Conservation (phyloP, 2,797 vertebrate species). For the Crenuchus spilurus region DNA sequence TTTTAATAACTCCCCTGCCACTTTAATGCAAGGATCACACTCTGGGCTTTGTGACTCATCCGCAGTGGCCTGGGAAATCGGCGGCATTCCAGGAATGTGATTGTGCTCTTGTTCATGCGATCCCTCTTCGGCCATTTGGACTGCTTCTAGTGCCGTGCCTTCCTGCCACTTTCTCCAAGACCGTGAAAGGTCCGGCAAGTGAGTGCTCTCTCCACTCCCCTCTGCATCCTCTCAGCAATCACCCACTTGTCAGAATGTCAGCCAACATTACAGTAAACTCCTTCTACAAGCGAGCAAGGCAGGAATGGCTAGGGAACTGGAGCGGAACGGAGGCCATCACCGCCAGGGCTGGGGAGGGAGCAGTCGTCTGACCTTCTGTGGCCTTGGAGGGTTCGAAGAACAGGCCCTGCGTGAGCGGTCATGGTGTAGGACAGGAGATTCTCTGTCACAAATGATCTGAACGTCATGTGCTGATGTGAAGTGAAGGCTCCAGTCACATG, state of each 20-base stretch:
- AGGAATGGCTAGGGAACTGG: constrained; percentile 68
- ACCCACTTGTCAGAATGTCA: constrained; percentile 76
- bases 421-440: constrained; percentile 45
- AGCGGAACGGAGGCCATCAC: constrained; percentile 66
- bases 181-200: constrained; percentile 70
- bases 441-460: constrained; percentile 56
- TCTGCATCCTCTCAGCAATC: constrained; percentile 66
- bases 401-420: constrained; percentile 35
- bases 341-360: constrained; percentile 59
- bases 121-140: constrained; percentile 7
- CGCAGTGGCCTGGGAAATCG: constrained; percentile 43
- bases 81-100: constrained; percentile 64
- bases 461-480: constrained; percentile 39
- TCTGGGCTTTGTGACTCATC: constrained; percentile 56
- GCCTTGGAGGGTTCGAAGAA: constrained; percentile 43
- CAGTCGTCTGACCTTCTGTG: constrained; percentile 67
- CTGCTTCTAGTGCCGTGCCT: constrained; percentile 62
- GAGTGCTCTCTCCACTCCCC: constrained; percentile 52
- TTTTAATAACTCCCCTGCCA: constrained; percentile 39
- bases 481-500: constrained; percentile 30
- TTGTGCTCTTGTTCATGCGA: constrained; percentile 16
- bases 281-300: constrained; percentile 60
- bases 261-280: constrained; percentile 71
- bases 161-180: constrained; percentile 69
- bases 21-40: constrained; percentile 15